phyloP scores from a whole-genome alignment of 1,140 invertebrate species.

The Aphaenogaster rudis region DNA sequence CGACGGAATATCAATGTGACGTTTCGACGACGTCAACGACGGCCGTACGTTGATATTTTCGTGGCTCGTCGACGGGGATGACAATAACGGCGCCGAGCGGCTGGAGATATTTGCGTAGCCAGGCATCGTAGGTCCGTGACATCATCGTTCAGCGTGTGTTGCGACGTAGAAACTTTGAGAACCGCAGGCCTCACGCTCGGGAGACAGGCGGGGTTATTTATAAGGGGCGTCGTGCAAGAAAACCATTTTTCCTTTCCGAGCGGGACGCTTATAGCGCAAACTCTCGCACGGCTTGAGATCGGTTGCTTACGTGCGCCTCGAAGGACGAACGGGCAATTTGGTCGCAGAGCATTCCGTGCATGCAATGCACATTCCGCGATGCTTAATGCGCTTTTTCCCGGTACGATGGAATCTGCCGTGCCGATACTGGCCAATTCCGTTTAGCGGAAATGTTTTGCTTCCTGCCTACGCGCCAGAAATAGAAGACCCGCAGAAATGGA shows the following conservation, averaged over 20 bases:
- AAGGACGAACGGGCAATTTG: slow-evolving; percentile 1
- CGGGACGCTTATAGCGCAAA: neutral
- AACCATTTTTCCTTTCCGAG: neutral
- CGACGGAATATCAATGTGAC: slow-evolving; percentile 27
- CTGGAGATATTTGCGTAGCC: slow-evolving; percentile 31
- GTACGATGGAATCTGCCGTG: neutral
- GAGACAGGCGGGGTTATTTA: slow-evolving; percentile 32
- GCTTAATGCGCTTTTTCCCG: slow-evolving; percentile 17
- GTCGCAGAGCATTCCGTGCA: neutral
- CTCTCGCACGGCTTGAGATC: neutral
- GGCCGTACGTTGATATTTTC: slow-evolving; percentile 20
- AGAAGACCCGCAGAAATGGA: slow-evolving; percentile 22
- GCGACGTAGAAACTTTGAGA: slow-evolving; percentile 6
- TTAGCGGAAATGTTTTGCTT: slow-evolving; percentile 44
- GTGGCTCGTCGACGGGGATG: neutral
- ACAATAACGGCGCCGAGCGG: neutral
- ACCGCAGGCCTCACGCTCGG: neutral
- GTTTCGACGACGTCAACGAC: slow-evolving; percentile 27
- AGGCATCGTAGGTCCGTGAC: slow-evolving; percentile 16
- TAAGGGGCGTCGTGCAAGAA: neutral
- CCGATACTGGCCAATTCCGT: slow-evolving; percentile 13
- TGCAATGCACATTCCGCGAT: slow-evolving; percentile 7
- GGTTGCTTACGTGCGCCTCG: neutral
- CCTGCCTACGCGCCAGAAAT: neutral
- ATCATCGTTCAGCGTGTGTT: slow-evolving; percentile 15